phyloP scores from a whole-genome alignment of 2,113 vertebrate genomes.

The Forbesichthys papilliferus region DNA sequence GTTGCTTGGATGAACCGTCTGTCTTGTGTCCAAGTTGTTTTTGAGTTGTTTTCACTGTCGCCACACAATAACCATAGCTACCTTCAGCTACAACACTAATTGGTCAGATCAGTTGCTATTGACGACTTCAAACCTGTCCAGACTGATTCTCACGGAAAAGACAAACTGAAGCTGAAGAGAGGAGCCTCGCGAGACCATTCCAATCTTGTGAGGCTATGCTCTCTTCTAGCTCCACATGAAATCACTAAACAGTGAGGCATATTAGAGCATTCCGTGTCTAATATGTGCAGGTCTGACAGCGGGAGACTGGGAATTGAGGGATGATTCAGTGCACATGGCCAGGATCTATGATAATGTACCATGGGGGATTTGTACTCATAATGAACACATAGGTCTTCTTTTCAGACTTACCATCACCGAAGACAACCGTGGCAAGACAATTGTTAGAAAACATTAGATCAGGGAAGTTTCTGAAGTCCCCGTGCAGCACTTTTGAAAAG shows the following conservation, averaged over 20 bases:
- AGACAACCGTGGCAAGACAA: constrained; percentile 14
- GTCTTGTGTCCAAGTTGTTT: too few species aligned
- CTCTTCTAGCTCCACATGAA: constrained; percentile 10
- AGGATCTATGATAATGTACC: constrained; percentile 65
- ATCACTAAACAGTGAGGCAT: not conserved
- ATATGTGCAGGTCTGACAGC: constrained; percentile 49
- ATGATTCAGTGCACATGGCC: constrained; percentile 61
- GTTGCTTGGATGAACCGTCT: too few species aligned
- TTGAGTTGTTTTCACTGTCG: too few species aligned
- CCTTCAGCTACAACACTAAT: too few species aligned
- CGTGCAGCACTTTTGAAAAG: constrained; percentile 55
- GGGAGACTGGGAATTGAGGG: constrained; percentile 47
- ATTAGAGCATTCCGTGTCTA: constrained; percentile 29
- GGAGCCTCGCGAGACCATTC: too few species aligned
- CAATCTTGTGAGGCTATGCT: too few species aligned
- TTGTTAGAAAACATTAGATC: constrained; percentile 3
- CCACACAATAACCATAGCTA: too few species aligned
- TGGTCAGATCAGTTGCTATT: too few species aligned
- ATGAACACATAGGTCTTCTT: constrained; percentile 71
- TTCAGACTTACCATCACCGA: constrained; percentile 17
- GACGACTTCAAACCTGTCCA: too few species aligned
- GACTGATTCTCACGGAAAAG: too few species aligned
- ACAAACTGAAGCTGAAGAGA: too few species aligned
- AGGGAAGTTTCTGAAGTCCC: constrained; percentile 45
- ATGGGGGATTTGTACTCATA: constrained; percentile 67